Percentiles rank a stretch among this genome's conserved stretches.
Conservation (phyloP, 2,113 vertebrate species). For the Oostethus manadensis region DNA sequence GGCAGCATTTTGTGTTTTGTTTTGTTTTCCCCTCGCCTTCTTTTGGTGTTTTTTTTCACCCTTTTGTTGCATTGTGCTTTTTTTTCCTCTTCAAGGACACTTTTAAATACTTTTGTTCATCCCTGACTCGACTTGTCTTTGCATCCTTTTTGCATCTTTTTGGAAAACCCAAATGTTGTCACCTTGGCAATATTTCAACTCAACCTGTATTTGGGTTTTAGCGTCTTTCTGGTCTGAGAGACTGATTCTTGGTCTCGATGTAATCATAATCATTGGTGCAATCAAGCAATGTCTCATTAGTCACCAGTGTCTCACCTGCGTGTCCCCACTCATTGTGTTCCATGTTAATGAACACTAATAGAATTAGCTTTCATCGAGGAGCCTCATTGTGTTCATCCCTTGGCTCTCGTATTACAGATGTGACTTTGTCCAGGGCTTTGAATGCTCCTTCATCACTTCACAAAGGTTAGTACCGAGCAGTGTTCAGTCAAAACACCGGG, state of each 20-base stretch:
- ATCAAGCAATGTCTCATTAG: conserved; percentile 4
- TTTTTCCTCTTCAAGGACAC: no score
- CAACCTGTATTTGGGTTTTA: not conserved
- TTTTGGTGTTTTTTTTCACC: no score
- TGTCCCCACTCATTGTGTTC: conserved; percentile 21
- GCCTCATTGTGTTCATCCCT: conserved; percentile 15
- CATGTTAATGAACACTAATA: conserved; percentile 30
- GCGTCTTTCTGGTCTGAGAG: not conserved
- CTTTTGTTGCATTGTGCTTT: no score
- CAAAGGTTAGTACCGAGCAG: not conserved
- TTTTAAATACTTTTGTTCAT: no score
- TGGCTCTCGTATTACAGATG: conserved; percentile 4
- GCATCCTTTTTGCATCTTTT: no score
- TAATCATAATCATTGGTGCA: not conserved
- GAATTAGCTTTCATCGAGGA: conserved; percentile 22
- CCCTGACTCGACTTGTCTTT: no score
- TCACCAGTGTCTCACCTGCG: not conserved
- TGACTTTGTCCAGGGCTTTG: conserved; percentile 1
- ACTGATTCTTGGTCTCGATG: not conserved
- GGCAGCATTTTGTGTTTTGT: no score
- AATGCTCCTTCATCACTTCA: not conserved
- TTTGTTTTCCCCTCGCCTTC: no score
- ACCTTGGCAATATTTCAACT: not conserved
- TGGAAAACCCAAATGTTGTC: not conserved
- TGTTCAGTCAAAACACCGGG: not conserved